Percentiles rank a stretch among this genome's conserved stretches.
phyloP scores from a whole-genome alignment of 2,888 invertebrate species.

The Neocrepidodera transversa region DNA sequence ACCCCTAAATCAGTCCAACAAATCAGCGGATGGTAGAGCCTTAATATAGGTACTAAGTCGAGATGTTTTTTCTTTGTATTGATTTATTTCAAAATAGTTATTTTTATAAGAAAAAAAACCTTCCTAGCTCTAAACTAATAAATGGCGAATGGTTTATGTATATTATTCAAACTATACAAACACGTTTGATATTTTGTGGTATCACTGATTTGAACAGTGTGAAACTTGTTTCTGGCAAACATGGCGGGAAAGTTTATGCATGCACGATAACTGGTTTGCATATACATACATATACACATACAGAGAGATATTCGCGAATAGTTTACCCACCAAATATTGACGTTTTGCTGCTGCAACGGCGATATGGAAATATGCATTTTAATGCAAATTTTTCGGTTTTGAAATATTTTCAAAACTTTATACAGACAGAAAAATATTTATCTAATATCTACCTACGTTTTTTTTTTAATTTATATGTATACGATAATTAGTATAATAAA shows the following conservation, averaged over 20 bases:
- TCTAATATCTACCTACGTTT: not conserved
- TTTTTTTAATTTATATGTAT: not conserved
- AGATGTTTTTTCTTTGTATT: too few species aligned
- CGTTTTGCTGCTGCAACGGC: slow-evolving; percentile 15
- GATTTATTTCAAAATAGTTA: too few species aligned
- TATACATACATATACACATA: slow-evolving; percentile 14
- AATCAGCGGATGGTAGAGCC: too few species aligned
- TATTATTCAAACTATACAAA: slow-evolving; percentile 16
- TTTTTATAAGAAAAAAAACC: too few species aligned
- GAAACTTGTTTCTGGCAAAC: slow-evolving; percentile 23
- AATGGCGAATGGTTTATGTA: too few species aligned
- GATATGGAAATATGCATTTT: slow-evolving; percentile 21
- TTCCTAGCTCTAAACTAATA: too few species aligned
- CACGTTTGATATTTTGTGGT: slow-evolving; percentile 12
- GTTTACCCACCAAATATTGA: slow-evolving; percentile 23
- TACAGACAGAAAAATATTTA: too few species aligned
- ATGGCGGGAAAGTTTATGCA: slow-evolving; percentile 26
- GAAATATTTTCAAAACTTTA: too few species aligned
- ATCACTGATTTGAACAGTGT: slow-evolving; percentile 19
- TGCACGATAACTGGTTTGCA: slow-evolving; percentile 24
- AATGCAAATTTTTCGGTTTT: slow-evolving; percentile 22
- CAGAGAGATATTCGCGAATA: slow-evolving; percentile 20
- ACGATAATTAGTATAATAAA: slow-evolving; percentile 1
- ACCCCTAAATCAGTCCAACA: too few species aligned
- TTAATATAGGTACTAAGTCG: too few species aligned